phyloP scores from a whole-genome alignment of 2,888 invertebrate genomes.

The Orgyia antiqua region DNA sequence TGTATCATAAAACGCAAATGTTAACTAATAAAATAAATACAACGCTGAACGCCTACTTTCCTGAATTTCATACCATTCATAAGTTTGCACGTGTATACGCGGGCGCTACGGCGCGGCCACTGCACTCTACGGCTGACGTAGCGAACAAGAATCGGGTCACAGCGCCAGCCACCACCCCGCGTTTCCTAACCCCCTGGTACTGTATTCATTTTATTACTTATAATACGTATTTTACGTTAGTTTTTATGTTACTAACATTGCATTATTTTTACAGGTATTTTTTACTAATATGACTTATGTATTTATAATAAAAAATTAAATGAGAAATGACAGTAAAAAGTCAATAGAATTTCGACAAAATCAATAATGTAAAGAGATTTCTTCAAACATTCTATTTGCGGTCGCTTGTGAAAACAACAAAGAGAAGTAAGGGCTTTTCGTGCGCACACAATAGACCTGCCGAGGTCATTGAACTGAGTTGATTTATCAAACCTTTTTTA shows the following conservation, averaged over 20 bases:
- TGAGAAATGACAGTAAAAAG: no score
- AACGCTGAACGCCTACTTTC: conserved; percentile 15
- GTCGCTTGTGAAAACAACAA: neutral
- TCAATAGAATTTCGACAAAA: no score
- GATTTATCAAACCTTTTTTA: conserved; percentile 2
- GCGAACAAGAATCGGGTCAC: conserved; percentile 56
- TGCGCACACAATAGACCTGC: conserved; percentile 2
- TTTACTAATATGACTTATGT: no score
- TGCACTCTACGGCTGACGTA: conserved; percentile 61
- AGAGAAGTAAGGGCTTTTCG: neutral
- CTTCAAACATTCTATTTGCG: neutral
- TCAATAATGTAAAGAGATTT: neutral
- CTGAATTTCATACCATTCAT: conserved; percentile 27
- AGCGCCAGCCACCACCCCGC: conserved; percentile 26
- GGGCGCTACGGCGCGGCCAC: conserved; percentile 48
- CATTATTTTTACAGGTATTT: no score
- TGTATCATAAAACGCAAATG: no score
- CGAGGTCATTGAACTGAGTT: conserved; percentile 4
- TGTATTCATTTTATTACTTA: conserved; percentile 17
- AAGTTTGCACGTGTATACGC: conserved; percentile 33
- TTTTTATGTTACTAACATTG: conserved; percentile 18
- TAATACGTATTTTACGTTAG: conserved; percentile 22
- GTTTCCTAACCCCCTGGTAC: conserved; percentile 17
- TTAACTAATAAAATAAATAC: neutral
- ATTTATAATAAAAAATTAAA: no score